phyloP scores from a whole-genome alignment of 2,797 vertebrate species.

The Sebastes elongatus region DNA sequence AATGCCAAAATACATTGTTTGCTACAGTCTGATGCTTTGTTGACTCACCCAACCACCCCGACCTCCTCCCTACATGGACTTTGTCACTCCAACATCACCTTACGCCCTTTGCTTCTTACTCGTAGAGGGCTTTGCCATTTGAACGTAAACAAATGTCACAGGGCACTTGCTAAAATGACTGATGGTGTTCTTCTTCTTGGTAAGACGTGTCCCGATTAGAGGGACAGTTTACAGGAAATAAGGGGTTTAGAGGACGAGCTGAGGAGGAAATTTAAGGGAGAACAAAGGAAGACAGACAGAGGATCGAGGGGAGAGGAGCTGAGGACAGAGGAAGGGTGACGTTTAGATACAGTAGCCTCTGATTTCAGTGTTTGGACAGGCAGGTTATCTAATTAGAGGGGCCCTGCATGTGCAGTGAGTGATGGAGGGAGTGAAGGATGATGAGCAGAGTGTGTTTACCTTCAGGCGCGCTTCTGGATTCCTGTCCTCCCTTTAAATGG shows the following conservation, averaged over 20 bases:
- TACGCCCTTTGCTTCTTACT: background rate
- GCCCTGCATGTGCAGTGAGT: background rate
- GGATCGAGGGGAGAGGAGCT: background rate
- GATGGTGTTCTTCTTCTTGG: background rate
- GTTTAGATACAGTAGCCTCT: constrained; percentile 43
- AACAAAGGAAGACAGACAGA: constrained; percentile 21
- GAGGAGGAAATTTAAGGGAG: background rate
- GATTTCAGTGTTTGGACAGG: constrained; percentile 43
- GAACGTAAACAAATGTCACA: background rate
- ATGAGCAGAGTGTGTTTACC: constrained; percentile 44
- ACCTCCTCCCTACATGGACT: background rate
- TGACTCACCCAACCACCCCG: background rate
- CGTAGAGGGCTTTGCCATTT: background rate
- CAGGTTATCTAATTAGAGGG: constrained; percentile 55
- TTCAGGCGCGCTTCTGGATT: constrained; percentile 24
- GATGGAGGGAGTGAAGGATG: constrained; percentile 45
- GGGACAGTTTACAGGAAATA: background rate
- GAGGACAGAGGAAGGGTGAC: constrained; percentile 1
- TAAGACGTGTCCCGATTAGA: background rate
- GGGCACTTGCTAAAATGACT: background rate
- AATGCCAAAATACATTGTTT: background rate
- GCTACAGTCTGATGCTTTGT: background rate
- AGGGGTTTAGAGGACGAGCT: background rate
- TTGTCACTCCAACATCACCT: background rate
- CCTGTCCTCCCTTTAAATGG: constrained; percentile 35